Percentiles rank a stretch among this genome's conserved stretches.
phyloP scores from a whole-genome alignment of 2,888 invertebrate species.

The Drosophila mettleri region DNA sequence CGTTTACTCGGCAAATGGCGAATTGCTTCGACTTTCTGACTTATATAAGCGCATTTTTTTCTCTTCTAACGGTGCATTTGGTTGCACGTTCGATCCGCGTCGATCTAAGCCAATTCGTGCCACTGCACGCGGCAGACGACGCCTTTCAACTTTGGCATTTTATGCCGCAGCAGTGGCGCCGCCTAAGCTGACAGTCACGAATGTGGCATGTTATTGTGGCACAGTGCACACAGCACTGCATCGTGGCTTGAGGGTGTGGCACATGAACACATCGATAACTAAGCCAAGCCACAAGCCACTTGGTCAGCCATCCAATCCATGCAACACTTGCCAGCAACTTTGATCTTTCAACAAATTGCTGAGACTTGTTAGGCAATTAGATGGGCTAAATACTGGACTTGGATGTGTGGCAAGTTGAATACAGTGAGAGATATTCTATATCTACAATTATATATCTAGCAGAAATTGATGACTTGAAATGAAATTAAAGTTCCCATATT shows the following conservation, averaged over 20 bases:
- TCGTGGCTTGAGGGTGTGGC: conserved; percentile 70
- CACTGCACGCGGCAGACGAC: conserved; percentile 52
- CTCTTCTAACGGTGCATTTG: conserved; percentile 35
- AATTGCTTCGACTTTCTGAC: conserved; percentile 37
- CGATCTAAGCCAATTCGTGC: background rate
- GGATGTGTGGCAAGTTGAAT: background rate
- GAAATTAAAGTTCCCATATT: too few relatives aligned
- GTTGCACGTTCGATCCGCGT: conserved; percentile 25
- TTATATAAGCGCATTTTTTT: conserved; percentile 67
- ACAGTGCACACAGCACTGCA: conserved; percentile 47
- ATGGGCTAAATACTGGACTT: background rate
- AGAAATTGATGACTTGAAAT: background rate
- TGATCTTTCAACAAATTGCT: conserved; percentile 48
- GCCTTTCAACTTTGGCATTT: conserved; percentile 78
- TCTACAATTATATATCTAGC: background rate
- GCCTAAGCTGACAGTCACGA: conserved; percentile 66
- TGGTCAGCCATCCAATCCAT: conserved; percentile 29
- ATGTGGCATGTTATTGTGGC: conserved; percentile 73
- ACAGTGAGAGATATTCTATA: background rate
- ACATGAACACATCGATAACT: conserved; percentile 44
- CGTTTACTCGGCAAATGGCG: conserved; percentile 59
- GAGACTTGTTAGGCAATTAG: background rate
- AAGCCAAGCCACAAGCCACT: conserved; percentile 27
- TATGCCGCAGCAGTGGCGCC: conserved; percentile 40
- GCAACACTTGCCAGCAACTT: conserved; percentile 33